Percentiles rank a stretch among this genome's conserved stretches.
Conservation (phyloP, 2,797 vertebrate species). For the Syngnathus acus region DNA sequence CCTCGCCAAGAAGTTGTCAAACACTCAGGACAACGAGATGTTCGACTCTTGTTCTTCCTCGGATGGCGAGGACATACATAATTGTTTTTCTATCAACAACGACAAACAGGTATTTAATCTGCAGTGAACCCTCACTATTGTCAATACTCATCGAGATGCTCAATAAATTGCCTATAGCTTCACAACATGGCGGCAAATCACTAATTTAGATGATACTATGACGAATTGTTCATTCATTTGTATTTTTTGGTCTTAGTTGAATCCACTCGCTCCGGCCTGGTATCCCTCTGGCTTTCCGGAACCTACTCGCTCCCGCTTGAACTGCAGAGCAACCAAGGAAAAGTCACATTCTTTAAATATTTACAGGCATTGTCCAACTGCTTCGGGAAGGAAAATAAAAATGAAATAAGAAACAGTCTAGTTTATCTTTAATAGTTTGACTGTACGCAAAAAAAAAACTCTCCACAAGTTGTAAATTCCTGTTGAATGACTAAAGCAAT, state of each 20-base stretch:
- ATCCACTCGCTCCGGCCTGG: neutral
- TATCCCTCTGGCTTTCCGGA: neutral
- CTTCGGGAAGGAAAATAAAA: constrained; percentile 1
- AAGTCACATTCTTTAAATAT: neutral
- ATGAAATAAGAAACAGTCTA: neutral
- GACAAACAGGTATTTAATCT: neutral
- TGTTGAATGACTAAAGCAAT: neutral
- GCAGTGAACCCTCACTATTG: neutral
- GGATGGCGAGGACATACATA: neutral
- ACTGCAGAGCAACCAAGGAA: neutral
- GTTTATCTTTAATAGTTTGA: neutral
- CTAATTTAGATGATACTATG: neutral
- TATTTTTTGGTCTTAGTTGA: neutral
- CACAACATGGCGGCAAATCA: no score
- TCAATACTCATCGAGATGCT: no score
- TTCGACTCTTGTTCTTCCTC: neutral
- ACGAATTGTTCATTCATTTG: neutral
- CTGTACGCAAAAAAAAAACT: neutral
- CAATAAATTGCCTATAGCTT: neutral
- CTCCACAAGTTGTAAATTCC: neutral
- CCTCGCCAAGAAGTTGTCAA: neutral
- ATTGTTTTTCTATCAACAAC: neutral
- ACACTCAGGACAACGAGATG: neutral
- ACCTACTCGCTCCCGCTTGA: neutral
- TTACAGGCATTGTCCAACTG: neutral